A percentile compares a stretch with the other conserved stretches of the same genome.
These are phyloP conservation scores for Hesperophylax magnus DNA, from an alignment of 1,140 invertebrate species.

Conservation along the genomic window DNA sequence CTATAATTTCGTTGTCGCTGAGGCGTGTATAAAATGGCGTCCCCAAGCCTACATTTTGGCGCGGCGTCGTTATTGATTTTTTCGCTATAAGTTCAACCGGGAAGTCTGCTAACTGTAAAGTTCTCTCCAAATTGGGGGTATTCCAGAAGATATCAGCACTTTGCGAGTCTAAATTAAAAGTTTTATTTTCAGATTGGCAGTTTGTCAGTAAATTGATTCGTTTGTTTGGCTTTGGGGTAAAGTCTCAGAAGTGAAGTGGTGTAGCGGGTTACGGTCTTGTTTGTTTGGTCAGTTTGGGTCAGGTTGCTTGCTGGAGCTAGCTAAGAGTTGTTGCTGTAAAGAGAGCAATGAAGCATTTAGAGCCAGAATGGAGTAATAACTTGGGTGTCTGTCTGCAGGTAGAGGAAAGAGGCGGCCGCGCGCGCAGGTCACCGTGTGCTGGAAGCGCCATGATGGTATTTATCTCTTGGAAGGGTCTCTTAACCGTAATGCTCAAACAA, in stretches of 20 bases:
- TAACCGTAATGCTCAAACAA: slow-evolving; percentile 67
- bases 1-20: slow-evolving; percentile 45
- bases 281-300: slow-evolving; percentile 49
- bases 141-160: slow-evolving; percentile 46
- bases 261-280: slow-evolving; percentile 40
- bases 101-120: slow-evolving; percentile 42
- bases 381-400: slow-evolving; percentile 72
- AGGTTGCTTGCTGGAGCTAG: slow-evolving; percentile 52
- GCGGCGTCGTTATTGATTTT: slow-evolving; percentile 56
- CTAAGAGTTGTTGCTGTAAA: not conserved
- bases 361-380: slow-evolving; percentile 61
- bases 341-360: too few relatives aligned
- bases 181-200: slow-evolving; percentile 53
- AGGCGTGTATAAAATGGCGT: slow-evolving; percentile 63
- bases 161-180: slow-evolving; percentile 40
- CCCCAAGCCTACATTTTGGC: slow-evolving; percentile 52
- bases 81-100: slow-evolving; percentile 46
- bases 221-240: not conserved
- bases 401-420: slow-evolving; percentile 67
- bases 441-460: slow-evolving; percentile 76
- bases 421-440: slow-evolving; percentile 64
- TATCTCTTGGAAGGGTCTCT: slow-evolving; percentile 74
- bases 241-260: not conserved
- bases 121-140: slow-evolving; percentile 47
- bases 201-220: slow-evolving; percentile 14